Percentiles rank a stretch among this genome's conserved stretches.
Evolutionary conservation across 2,888 invertebrate species (phyloP).

Genomic region (Linnaemya vulpina): DNA sequence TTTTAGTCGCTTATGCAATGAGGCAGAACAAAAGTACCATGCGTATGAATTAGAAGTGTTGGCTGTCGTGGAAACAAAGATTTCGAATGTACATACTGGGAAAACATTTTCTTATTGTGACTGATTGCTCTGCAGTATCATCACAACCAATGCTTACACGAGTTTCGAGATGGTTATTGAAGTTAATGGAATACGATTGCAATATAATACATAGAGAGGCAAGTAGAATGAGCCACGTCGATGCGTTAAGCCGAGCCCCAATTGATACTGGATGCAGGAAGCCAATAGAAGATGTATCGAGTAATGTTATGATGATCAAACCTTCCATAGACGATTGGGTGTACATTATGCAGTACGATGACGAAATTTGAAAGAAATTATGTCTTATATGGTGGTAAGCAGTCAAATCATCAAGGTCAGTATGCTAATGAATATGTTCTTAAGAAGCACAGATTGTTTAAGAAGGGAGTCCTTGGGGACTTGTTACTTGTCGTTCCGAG

Average conservation of each 20-base stretch:
- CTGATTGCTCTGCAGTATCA: constrained; percentile 55
- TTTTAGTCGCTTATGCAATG: no score
- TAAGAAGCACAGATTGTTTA: constrained; percentile 24
- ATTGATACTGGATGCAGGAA: no score
- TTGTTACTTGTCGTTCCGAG: no score
- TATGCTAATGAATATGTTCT: constrained; percentile 28
- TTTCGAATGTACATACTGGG: constrained; percentile 67
- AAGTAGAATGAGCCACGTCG: no score
- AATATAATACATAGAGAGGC: no score
- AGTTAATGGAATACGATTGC: no score
- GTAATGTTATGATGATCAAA: no score
- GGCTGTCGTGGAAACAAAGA: constrained; percentile 58
- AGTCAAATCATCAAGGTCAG: constrained; percentile 22
- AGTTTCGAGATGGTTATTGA: constrained; percentile 58
- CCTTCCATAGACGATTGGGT: constrained; percentile 65
- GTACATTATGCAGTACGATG: no score
- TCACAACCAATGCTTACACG: constrained; percentile 41
- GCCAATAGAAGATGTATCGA: no score
- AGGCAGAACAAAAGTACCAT: no score
- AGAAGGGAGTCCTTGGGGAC: no score
- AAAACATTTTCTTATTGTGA: constrained; percentile 62
- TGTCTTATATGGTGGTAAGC: neutral
- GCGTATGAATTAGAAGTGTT: constrained; percentile 54
- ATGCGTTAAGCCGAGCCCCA: no score
- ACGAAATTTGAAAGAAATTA: constrained; percentile 20